phyloP scores from a whole-genome alignment of 2,113 vertebrate species.

The Dendrocopos noguchii region DNA sequence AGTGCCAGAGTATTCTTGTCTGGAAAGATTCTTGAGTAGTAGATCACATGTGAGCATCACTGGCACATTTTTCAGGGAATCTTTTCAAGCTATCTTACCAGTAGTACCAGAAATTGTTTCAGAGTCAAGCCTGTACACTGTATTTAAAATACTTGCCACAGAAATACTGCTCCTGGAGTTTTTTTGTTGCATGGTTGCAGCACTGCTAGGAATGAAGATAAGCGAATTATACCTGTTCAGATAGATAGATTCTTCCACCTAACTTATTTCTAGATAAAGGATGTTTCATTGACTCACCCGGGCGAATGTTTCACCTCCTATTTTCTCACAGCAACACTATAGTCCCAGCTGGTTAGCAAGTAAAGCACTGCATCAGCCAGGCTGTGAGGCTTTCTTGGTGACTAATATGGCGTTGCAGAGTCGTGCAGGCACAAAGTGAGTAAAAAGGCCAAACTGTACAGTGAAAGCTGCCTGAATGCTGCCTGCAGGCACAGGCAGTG shows the following conservation, averaged over 20 bases:
- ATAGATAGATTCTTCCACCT: not conserved
- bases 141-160: not conserved
- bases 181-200: not conserved
- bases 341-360: not conserved
- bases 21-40: not conserved
- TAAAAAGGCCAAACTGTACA: not conserved
- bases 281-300: not conserved
- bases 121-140: not conserved
- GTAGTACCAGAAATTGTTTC: not conserved
- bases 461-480: not conserved
- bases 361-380: not conserved
- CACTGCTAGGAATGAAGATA: not conserved
- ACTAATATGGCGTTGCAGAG: not conserved
- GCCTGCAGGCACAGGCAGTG: not conserved
- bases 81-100: not conserved
- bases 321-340: not conserved
- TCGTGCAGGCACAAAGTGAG: rapidly evolving
- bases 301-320: not conserved
- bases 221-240: not conserved
- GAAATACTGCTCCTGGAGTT: not conserved
- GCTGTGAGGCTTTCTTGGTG: not conserved
- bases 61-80: not conserved
- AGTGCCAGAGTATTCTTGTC: not conserved
- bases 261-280: not conserved
- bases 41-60: not conserved